Percentiles rank a stretch among this genome's conserved stretches.
Evolutionary conservation across 1,140 invertebrate genomes (phyloP).

Genomic region (Scaptomyza graminum): DNA sequence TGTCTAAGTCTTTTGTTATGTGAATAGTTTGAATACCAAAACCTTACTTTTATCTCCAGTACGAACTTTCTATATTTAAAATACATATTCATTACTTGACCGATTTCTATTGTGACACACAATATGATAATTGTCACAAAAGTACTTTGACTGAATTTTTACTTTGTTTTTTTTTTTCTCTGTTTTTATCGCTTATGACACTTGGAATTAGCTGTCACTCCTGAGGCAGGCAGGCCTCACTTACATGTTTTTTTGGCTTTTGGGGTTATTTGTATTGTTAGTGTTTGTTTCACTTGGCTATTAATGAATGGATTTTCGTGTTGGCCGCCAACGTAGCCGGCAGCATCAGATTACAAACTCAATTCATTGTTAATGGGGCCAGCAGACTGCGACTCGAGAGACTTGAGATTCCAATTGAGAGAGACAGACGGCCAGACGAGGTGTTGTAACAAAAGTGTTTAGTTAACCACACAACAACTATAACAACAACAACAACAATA

Average conservation of each 20-base stretch:
- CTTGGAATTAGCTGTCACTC: conserved; percentile 23
- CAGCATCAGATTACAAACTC: conserved; percentile 59
- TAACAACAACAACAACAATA: too few species aligned
- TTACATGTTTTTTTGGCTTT: not conserved
- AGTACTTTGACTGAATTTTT: not conserved
- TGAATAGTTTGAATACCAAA: too few species aligned
- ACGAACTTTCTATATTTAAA: too few species aligned
- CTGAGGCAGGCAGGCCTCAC: not conserved
- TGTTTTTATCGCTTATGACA: not conserved
- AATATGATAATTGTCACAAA: conserved; percentile 12
- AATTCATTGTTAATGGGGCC: conserved; percentile 67
- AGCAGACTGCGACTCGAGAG: conserved; percentile 30
- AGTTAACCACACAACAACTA: conserved; percentile 51
- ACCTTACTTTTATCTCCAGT: too few species aligned
- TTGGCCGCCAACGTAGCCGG: conserved; percentile 43
- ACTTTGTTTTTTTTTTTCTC: conserved; percentile 25
- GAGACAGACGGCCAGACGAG: conserved; percentile 4
- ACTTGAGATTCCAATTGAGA: conserved; percentile 13
- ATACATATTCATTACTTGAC: too few species aligned
- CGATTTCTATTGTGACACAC: conserved; percentile 3
- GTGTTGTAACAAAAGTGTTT: conserved; percentile 50
- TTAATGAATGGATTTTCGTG: conserved; percentile 48
- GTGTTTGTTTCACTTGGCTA: conserved; percentile 29
- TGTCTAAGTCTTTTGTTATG: conserved; percentile 58
- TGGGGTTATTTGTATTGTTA: conserved; percentile 13